Evolutionary conservation across 2,888 invertebrate species (phyloP), one percentile per base, ranked within the genome.

Genomic region (Mimachlamys varia): DNA sequence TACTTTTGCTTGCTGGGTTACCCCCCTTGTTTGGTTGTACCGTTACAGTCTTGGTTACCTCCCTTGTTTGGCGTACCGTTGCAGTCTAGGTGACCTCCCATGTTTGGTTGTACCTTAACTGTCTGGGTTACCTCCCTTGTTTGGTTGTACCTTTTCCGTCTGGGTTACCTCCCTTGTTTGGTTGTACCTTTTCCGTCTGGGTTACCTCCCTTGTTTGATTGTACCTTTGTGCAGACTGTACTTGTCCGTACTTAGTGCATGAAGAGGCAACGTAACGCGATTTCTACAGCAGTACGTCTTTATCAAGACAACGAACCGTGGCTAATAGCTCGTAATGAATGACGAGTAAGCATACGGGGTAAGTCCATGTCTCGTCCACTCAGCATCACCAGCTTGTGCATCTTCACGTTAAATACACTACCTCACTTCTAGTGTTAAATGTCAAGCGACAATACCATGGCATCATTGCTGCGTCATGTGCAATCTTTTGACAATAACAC

Each of bases 281-380:
- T 76, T 76, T 76, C 76, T 27, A 33, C 76, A 76, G 33, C 58
- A 76, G 76, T 33, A 76, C 76, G 76, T 12, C 76, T 76, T 76
- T 76, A 76, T 76, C 33, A 76, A 33, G 33, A 27, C 27, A 27
- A 76, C 76, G 76, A 76, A 27, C 76, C 76, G 27, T 76, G 33
- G 33, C 76, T 76, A 76, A 76, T 76, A 76, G 76, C 76, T 2
- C 76, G 76, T 76, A 76, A 76, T 76, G 22, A 76, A 76, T 33
- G 76, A 33, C 33, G 12, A 33, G 33, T 33, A 76, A 76, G 76
- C 33, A 76, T 76, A 33, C 76, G 76, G 2, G 76, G 76, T 76
- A n/a, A 76, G 33, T 27, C 2, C 7, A 76, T 1, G 33, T 33
- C 33, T 33, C 22, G 22, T 33, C 76, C 33, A 27, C 33, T 10